phyloP scores from a whole-genome alignment of 1,140 invertebrate genomes.

The Planococcus citri region DNA sequence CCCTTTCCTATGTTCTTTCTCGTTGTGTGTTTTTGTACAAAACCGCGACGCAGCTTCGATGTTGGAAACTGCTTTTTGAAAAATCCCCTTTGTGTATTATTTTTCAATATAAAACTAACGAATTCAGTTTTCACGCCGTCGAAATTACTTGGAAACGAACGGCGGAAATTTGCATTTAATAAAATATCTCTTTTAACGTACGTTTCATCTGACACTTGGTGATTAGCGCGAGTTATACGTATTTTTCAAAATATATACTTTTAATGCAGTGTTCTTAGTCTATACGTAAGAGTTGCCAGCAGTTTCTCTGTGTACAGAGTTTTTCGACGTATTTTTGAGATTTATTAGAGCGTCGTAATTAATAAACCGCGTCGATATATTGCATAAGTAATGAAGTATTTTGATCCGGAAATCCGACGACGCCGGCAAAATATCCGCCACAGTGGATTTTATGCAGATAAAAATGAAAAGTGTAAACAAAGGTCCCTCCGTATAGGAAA shows the following conservation, averaged over 20 bases:
- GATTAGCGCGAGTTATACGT: slow-evolving; percentile 5
- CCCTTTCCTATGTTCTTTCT: no score
- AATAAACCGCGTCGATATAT: no score
- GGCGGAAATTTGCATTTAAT: neutral
- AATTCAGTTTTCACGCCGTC: neutral
- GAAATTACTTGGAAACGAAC: neutral
- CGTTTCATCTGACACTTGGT: neutral
- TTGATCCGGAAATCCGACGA: neutral
- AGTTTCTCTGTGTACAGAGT: no score
- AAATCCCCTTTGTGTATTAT: neutral
- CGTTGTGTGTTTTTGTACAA: no score
- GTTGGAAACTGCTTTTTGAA: neutral
- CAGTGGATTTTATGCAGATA: neutral
- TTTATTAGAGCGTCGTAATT: no score
- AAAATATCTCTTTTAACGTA: neutral
- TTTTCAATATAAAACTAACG: neutral
- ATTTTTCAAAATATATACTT: no score
- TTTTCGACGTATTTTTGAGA: no score
- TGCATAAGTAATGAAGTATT: neutral
- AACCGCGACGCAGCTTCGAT: neutral
- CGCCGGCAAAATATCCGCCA: no score
- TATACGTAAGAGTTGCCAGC: no score
- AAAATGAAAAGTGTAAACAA: no score
- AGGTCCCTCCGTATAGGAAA: no score
- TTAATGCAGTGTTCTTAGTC: no score